Evolutionary conservation across 1,140 invertebrate species (phyloP), one percentile per base, ranked within the genome.

Genomic region (Trypoxylus dichotomus): DNA sequence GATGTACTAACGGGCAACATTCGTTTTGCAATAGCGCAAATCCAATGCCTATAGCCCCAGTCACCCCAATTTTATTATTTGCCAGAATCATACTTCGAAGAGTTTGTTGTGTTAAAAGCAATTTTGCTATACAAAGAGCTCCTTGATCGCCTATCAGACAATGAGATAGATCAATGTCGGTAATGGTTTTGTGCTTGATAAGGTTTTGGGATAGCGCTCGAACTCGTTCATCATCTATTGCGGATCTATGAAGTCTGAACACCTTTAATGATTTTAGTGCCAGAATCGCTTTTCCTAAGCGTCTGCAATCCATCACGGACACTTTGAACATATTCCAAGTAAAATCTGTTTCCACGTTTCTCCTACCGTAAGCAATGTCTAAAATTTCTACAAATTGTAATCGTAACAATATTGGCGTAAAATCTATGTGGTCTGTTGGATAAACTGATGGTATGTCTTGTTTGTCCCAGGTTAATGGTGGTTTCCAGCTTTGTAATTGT

Each of bases 61-160:
- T 79, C 42, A 73, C 77, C 1, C 80, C 79, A 8, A 87, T 86
- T 6, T 79, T 75, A 79, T 86, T 87, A 78, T 86, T 82, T 63
- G 80, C 77, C 3, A 87, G 78, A 58, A 82, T 82, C 7, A 87
- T 47, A 47, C 75, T 79, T 68, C 80, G 81, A 13, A 87, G 71
- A 24, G 74, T 81, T 8, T 78, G 78, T 78, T 84, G 83, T 0
- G 76, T 79, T 27, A 75, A 19, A 27, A 84, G 74, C 21, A 82
- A 27, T 79, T 85, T 83, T 7, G 83, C 84, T n/a, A 86, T 80
- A 76, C 84, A 85, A 24, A 85, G 75, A 19, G 85, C 84, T 8
- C 85, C 85, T n/a, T 83, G 60, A 74, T 87, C 83, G 11, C 77
- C 81, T 19, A 87, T 85, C 58, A 79, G 47, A 76, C 85, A 86